phyloP scores from a whole-genome alignment of 2,113 vertebrate genomes.

The Lethenteron camtschaticum region DNA sequence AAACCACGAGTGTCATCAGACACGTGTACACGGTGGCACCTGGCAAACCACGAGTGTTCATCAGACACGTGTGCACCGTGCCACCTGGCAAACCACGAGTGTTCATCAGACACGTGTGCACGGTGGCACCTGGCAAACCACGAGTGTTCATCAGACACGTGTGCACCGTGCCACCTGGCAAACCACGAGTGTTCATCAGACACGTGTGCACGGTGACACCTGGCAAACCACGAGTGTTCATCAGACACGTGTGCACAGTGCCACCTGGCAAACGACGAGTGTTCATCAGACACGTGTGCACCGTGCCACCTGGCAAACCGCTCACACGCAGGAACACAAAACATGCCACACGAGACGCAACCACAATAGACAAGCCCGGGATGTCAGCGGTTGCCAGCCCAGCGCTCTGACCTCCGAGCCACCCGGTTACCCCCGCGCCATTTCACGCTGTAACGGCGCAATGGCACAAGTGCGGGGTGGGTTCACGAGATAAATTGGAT shows the following conservation, averaged over 20 bases:
- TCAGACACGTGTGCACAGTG: accelerated
- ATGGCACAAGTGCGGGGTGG: no score
- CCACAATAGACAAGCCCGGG: no score
- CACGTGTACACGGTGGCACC: constrained; percentile 78
- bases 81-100: constrained; percentile 25
- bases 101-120: constrained; percentile 59
- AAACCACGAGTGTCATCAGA: constrained; percentile 48
- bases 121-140: constrained; percentile 34
- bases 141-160: constrained; percentile 45
- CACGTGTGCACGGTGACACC: constrained; percentile 77
- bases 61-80: constrained; percentile 73
- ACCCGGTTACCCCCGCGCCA: no score
- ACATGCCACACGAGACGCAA: no score
- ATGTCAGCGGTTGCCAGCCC: no score
- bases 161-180: no score
- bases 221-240: constrained; percentile 14
- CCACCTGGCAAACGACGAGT: constrained; percentile 45
- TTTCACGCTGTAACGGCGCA: no score
- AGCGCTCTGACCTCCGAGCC: no score
- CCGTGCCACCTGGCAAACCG: constrained; percentile 35
- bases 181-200: constrained; percentile 56
- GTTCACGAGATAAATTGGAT: no score
- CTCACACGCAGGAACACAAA: neutral
- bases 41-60: constrained; percentile 12
- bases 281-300: constrained; percentile 94